Evolutionary conservation across 2,797 vertebrate genomes (phyloP), one percentile per base, ranked within the genome.

Genomic region (Enteromius treurensis): DNA sequence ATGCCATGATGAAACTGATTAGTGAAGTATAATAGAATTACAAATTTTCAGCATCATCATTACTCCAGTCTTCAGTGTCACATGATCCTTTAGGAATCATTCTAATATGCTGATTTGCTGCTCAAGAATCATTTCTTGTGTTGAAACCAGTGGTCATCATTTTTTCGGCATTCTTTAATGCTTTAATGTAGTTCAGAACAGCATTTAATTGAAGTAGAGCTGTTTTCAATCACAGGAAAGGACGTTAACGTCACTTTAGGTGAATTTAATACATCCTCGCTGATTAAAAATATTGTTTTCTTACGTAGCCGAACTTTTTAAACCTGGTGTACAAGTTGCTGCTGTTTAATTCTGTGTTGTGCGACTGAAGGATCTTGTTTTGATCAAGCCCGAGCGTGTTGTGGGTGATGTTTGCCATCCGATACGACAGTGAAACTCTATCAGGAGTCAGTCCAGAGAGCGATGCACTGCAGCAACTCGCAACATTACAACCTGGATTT

Each of bases 311-410:
- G 11, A 37, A 26, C 13, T 29, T 29, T 58, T 58, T 0, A 64
- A 32, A 64, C 11, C 0, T 26, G 3, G 40, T 15, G 5, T 26
- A 47, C 6, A 26, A 2, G 40, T 45, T 70, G 23, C 7, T 21
- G 23, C 19, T 14, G 1, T 32, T 40, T 53, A 45, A 62, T 29
- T 65, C 23, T 73, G 64, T 71, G 34, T 3, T 23, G 40, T 9
- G 45, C n/a, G 29, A 51, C 62, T 51, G 47, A 11, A 71, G 21
- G 68, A 68, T 87, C 37, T 40, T 86, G 83, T 85, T 78, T 77
- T 75, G 8, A 29, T 70, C 51, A 2, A 14, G 67, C 55, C 77
- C 45, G 37, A 55, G 71, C 51, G 21, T 81, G 37, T 81, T 58
- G 64, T 51, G 37, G 69, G 53, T 81, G 64, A 80, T 76, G 83